phyloP scores from a whole-genome alignment of 2,113 vertebrate genomes.

The rabbit (Oryctolagus cuniculus) region mOryCun1.1 NC_091450.1:19181001-19181500 shows the following conservation, averaged over 20 bases:
- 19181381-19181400: no score
- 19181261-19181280: background rate
- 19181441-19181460: no score
- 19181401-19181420: no score
- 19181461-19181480: no score
- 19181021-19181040: background rate
- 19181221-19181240: background rate
- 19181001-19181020: background rate
- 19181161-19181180: no score
- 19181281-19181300: constrained; percentile 28
- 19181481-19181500: background rate
- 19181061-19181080: background rate
- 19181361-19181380: no score
- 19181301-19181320: background rate
- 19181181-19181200: background rate
- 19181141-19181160: background rate
- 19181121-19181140: background rate
- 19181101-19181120: background rate
- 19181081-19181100: background rate
- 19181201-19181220: background rate
- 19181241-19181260: background rate
- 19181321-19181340: no score
- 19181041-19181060: background rate
- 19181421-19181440: no score
- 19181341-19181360: no score